Conservation (phyloP, 2,888 invertebrate species). For the Ashinkailepas kermadecensis region DNA sequence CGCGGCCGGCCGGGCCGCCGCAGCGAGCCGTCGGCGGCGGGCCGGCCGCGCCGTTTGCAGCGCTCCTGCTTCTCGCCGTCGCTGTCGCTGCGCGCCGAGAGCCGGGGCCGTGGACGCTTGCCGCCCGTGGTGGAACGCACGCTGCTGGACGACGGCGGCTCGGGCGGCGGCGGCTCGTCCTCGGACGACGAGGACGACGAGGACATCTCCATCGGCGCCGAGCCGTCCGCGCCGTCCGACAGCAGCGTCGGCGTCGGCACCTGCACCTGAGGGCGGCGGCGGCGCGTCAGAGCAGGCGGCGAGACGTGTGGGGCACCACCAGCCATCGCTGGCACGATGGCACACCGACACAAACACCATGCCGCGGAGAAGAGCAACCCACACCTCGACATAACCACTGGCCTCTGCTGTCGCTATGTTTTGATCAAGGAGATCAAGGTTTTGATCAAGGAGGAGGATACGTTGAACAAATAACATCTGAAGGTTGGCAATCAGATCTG, state of each 20-base stretch:
- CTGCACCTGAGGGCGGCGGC: neutral
- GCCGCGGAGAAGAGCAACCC: no score
- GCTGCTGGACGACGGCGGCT: neutral
- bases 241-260: neutral
- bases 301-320: no score
- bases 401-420: no score
- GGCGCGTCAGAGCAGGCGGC: no score
- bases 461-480: no score
- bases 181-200: neutral
- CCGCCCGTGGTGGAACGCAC: slow-evolving; percentile 14
- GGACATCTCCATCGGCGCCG: slow-evolving; percentile 1
- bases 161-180: neutral
- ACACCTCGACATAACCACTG: no score
- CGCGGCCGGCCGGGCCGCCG: slow-evolving; percentile 13
- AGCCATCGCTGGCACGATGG: no score
- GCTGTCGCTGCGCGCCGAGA: slow-evolving; percentile 16
- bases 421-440: no score
- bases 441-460: no score
- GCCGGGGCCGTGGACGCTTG: slow-evolving; percentile 5
- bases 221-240: neutral
- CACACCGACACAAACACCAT: no score
- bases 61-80: slow-evolving; percentile 1
- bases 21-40: slow-evolving; percentile 3
- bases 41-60: neutral
- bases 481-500: no score